These are phyloP conservation scores for Brachionus rubens DNA, from an alignment of 1,140 invertebrate genomes.

Conservation along the genomic window DNA sequence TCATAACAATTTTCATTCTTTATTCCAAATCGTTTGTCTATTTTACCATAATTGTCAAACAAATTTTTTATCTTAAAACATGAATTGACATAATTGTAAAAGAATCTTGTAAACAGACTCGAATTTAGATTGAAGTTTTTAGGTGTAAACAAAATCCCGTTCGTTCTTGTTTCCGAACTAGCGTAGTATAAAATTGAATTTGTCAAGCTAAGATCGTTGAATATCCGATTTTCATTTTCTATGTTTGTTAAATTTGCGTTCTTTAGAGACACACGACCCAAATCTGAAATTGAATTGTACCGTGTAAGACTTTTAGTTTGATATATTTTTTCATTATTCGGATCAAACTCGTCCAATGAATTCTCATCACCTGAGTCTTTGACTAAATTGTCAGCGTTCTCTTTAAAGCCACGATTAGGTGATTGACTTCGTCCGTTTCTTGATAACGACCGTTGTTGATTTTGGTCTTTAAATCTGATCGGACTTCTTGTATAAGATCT, in stretches of 20 bases:
- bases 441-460: not conserved
- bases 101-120: not conserved
- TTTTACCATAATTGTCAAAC: not conserved
- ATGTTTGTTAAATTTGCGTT: not conserved
- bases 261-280: not conserved
- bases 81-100: not conserved
- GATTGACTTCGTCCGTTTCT: not conserved
- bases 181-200: conserved; percentile 25
- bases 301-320: not conserved
- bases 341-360: not conserved
- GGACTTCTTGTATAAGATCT: not conserved
- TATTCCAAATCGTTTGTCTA: not conserved
- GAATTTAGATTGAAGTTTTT: not conserved
- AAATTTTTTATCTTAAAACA: conserved; percentile 12
- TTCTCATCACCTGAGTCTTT: not conserved
- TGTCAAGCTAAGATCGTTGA: not conserved
- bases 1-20: not conserved
- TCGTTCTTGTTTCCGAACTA: not conserved
- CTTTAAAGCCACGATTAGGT: too few relatives aligned
- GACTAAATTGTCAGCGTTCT: not conserved
- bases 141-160: conserved; percentile 2
- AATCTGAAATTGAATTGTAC: conserved; percentile 8
- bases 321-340: conserved; percentile 6
- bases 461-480: not conserved
- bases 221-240: not conserved